Evolutionary conservation across 2,888 invertebrate genomes (phyloP), one percentile per base, ranked within the genome.

Genomic region (Chrysomela aeneicollis): DNA sequence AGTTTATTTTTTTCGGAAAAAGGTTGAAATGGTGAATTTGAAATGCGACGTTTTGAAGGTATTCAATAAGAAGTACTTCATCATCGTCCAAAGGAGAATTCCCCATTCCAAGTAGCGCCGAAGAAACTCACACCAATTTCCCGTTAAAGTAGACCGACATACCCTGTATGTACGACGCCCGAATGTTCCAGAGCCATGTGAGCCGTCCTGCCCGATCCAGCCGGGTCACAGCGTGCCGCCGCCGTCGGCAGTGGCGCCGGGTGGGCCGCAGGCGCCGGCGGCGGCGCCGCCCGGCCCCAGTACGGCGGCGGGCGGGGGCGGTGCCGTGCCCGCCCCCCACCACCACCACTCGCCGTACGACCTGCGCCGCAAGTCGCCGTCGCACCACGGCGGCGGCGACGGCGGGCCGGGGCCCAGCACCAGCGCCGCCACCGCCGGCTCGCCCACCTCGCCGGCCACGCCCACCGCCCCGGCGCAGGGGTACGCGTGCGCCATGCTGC

Each of bases 281-380:
- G 69, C 70, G 57, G 74, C 74, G 19, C 71, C 72, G 19, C 70
- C 73, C 8, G 71, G 73, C 15, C 69, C 70, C 71, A 75, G 78
- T 76, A 63, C 69, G 6, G 68, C 71, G n/a, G 63, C 58, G 72
- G 72, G 76, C 75, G 61, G 85, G 69, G 86, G 86, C 70, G 86
- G 87, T 58, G 86, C 78, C 80, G 72, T 77, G 49, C 75, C 74
- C 81, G 86, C 73, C 71, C 94, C 95, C 83, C 94, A 94, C 82
- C n/a, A 73, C 71, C 94, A 95, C 83, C 94, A 94, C 82, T 93
- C 94, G 72, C 95, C 95, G 1, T 95, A 95, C 81, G 95, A 95
- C 82, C 85, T 95, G 79, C 88, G 95, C 68, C 88, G 95, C 76
- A 95, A 95, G 84, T 93, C 91, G 72, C 92, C 92, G 51, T 90